Evolutionary conservation across 1,140 invertebrate species (phyloP).

Genomic region (Piezodorus guildinii): DNA sequence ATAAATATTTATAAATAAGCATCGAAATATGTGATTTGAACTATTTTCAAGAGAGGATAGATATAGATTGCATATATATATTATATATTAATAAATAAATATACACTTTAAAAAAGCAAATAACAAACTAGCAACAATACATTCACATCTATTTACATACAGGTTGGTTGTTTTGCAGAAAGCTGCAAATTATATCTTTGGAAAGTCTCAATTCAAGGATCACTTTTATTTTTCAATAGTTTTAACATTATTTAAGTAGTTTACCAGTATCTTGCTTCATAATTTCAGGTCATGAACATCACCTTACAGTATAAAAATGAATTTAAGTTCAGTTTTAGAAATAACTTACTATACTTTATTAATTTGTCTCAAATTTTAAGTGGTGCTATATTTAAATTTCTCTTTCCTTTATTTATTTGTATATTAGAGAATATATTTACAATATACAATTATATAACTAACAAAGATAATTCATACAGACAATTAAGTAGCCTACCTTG

Average conservation of each 20-base stretch:
- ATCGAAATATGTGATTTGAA: not conserved
- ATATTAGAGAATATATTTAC: constrained; percentile 1
- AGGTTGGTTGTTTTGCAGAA: not conserved
- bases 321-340: not conserved
- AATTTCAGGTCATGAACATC: not conserved
- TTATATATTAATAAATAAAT: constrained; percentile 12
- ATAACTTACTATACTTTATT: not conserved
- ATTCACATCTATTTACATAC: constrained; percentile 2
- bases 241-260: not conserved
- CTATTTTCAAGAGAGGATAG: not conserved
- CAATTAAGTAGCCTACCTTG: not conserved
- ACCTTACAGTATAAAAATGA: not conserved
- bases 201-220: not conserved
- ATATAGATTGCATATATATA: not conserved
- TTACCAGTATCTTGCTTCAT: not conserved
- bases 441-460: constrained; percentile 7
- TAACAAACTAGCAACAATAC: constrained; percentile 3
- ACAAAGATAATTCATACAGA: not conserved
- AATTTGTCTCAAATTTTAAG: not conserved
- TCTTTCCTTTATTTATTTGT: not conserved
- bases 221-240: constrained; percentile 1
- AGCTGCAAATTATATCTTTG: constrained; percentile 5
- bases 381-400: not conserved
- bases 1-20: not conserved
- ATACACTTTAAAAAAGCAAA: constrained; percentile 5